Base-by-base conservation (phyloP, 1,140 invertebrate species). In the Pseudomyrmex concolor region DNA sequence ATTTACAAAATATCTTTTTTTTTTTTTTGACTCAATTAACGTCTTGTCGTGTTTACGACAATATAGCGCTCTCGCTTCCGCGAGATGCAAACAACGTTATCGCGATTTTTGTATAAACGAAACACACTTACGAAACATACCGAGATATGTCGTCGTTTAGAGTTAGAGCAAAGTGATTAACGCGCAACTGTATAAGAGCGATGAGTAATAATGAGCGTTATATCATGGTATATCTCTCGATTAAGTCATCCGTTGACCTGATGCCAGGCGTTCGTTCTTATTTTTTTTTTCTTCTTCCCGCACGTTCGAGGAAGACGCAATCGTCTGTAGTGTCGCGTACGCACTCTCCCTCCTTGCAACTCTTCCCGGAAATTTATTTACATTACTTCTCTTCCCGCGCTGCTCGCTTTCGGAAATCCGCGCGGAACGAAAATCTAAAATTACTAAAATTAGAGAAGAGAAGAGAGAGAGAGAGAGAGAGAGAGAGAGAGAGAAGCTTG, bases 281-380 rank as follows among this genome's bases (percentile, higher is more conserved):
- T 15, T 48, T 19, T 62, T 15, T 48, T 43, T 62, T 43, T 54
- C 62, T 22, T 45, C 17, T 54, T 62, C 54, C 63, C 43, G 34
- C 5, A 34, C 34, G 22, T 87, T 84, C 86, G 70, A 60, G 54
- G 85, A 87, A 72, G 25, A 13, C 10, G 5, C 68, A 51, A 34
- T 34, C 34, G 34, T 34, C n/a, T 17, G 48, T 45, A 60, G 71
- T 80, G 10, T 59, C 34, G 51, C 74, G 22, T 64, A 62, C 48
- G 59, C 22, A 68, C 43, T n/a, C n/a, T 10, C 54, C 1, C 48
- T 1, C 15, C 13, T 3, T 34, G n/a, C 25, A 51, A 3, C 68
- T 51, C n/a, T 81, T 87, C 82, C 85, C 2, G 57, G 82, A 87
- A 87, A 87, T 87, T 87, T 80, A 74, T 81, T 84, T 76, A 55